Base-by-base conservation (phyloP, 1,140 invertebrate genomes). In the Neotoxoptera formosana region DNA sequence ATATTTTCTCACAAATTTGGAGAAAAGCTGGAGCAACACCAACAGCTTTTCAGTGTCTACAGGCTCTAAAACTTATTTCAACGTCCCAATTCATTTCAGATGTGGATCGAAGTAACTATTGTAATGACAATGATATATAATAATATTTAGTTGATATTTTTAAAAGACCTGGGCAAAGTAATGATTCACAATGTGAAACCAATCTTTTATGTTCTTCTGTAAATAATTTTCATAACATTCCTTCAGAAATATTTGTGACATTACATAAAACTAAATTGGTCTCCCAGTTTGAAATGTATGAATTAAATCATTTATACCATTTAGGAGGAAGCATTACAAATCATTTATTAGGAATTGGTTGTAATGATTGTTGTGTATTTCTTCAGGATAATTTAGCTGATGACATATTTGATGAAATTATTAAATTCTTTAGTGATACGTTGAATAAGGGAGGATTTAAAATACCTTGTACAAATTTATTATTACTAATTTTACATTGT, bases 1-100 rank as follows among this genome's bases (percentile, higher is more conserved):
- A 93, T 60, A 89, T 93, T 51, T 93, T 93, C 11, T 91, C 89
- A 8, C 88, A 90, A 53, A 34, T 93, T n/a, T 45, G 93, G 91
- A 91, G 89, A 83, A 76, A 53, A 91, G 48, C 60, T 76, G 93
- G 93, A 47, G 23, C 53, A 51, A 91, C 88, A 36, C 93, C 93
- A 76, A 84, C 47, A 53, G 89, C 53, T 36, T n/a, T 53, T 30
- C 34, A 86, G 47, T 84, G 83, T 86, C n/a, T 93, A 48, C 76
- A 53, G 17, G 88, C 90, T 17, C 36, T 91, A 36, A 90, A 83
- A 76, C 47, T 83, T 25, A 91, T 93, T 83, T 90, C 56, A 30
- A 45, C 76, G 3, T 67, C 93, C 0, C 93, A 93, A 14, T 88
- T 48, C n/a, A 47, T 90, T 76, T 47, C 34, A 36, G 45, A 60